phyloP scores from a whole-genome alignment of 1,140 invertebrate genomes.

The Panulirus ornatus region DNA sequence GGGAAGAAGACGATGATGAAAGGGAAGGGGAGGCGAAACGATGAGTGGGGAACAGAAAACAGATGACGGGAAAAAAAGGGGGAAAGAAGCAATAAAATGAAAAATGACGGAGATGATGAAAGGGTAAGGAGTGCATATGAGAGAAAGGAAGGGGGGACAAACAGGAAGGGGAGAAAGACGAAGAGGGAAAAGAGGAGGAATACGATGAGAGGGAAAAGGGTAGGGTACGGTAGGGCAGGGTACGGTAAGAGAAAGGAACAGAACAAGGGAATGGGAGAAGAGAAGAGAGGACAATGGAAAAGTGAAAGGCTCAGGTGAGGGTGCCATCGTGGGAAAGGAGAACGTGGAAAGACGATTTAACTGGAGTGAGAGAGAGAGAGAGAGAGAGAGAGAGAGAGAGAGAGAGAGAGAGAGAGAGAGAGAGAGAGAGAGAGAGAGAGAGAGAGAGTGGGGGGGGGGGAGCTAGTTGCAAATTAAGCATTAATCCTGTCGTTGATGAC shows the following conservation, averaged over 20 bases:
- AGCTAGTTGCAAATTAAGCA: background rate
- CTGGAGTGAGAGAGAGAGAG: background rate
- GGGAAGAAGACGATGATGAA: background rate
- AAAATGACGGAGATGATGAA: background rate
- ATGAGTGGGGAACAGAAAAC: background rate
- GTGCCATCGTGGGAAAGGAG: background rate
- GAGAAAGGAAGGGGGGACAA: background rate
- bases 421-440: background rate
- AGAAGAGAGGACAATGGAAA: no score
- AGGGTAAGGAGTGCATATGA: background rate
- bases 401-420: constrained; percentile 18
- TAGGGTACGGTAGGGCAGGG: background rate
- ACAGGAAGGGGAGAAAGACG: background rate
- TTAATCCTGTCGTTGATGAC: background rate
- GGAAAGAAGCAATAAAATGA: background rate
- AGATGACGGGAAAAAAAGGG: background rate
- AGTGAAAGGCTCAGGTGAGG: background rate
- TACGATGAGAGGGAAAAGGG: no score
- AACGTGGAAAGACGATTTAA: background rate
- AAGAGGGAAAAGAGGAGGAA: background rate
- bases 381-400: constrained; percentile 3
- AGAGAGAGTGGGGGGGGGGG: background rate
- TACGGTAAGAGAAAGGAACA: no score
- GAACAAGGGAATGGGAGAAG: no score
- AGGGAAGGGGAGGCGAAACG: background rate